Percentiles rank a stretch among this genome's conserved stretches.
Conservation (phyloP, 1,140 invertebrate species). For the Lepidurus arcticus region DNA sequence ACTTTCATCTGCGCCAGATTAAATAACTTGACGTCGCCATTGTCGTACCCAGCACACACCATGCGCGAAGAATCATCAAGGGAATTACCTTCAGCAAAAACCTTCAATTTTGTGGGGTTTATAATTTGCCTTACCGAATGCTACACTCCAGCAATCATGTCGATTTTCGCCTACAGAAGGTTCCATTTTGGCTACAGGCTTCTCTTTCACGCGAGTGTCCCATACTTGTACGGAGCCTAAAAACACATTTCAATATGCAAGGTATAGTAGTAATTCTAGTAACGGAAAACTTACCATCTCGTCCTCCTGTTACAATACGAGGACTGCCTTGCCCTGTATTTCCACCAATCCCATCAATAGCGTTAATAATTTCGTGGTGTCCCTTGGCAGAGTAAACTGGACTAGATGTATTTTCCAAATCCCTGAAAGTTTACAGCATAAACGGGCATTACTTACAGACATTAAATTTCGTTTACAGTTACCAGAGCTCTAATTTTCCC, state of each 20-base stretch:
- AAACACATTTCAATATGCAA: no score
- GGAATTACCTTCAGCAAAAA: conserved; percentile 57
- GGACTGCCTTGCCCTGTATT: conserved; percentile 78
- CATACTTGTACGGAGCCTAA: conserved; percentile 81
- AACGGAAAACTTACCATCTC: conserved; percentile 63
- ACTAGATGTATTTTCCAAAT: conserved; percentile 65
- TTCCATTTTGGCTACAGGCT: conserved; percentile 82
- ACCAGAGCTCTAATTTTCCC: conserved; percentile 79
- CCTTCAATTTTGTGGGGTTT: conserved; percentile 29
- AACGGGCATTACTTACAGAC: conserved; percentile 30
- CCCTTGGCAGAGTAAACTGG: conserved; percentile 76
- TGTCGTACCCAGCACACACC: conserved; percentile 88
- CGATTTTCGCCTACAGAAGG: conserved; percentile 56
- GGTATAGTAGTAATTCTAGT: no score
- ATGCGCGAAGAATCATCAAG: conserved; percentile 70
- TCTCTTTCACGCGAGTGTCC: conserved; percentile 83
- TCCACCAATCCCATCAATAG: conserved; percentile 88
- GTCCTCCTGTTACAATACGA: conserved; percentile 87
- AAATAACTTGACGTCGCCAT: conserved; percentile 93
- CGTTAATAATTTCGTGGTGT: conserved; percentile 84
- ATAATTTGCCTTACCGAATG: conserved; percentile 60
- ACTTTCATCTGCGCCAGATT: conserved; percentile 79
- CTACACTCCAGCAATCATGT: conserved; percentile 80
- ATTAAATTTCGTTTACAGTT: conserved; percentile 37
- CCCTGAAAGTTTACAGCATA: conserved; percentile 51